Evolutionary conservation across 2,888 invertebrate genomes (phyloP), one percentile per base, ranked within the genome.

Genomic region (Polietes domitor): DNA sequence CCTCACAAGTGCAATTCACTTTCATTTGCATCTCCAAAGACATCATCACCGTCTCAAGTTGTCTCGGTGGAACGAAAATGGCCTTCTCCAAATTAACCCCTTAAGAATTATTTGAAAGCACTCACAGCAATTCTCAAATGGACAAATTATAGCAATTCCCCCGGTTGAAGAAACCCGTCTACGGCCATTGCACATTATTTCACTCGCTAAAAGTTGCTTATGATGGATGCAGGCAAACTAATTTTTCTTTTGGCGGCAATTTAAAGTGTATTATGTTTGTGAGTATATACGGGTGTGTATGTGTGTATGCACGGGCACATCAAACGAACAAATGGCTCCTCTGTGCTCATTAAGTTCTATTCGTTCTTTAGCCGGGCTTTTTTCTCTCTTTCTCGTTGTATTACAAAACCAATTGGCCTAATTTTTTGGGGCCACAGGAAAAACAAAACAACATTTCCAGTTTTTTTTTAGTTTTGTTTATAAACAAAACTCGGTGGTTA

Each of bases 401-500:
- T 77, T 83, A 83, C 73, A 80, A 83, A 80, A 80, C 80, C 83
- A 83, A 80, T 83, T 83, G 83, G 74, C 83, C 83, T 83, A 80
- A 83, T 74, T 83, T 82, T 41, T 68, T 24, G 75, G 24, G 50
- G 41, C 41, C 68, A 68, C 68, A 68, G 43, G 68, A 41, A 68
- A 68, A 68, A 68, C 68, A 68, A 68, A 68, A 58, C 58, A 68
- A 17, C 43, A 65, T 65, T 37, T 37, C 82, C 77, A 72, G 72
- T 71, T 43, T 53, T 58, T 47, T 41, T 68, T 24, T 32, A 61
- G 47, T 68, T 83, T 78, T 75, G 68, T 9, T 73, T 80, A 55
- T 74, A 73, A 41, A 68, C 68, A 65, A 65, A 65, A 41, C 37
- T 65, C 37, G 19, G 65, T 65, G 65, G 65, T 37, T 50, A 63